Conservation (phyloP, 2,113 vertebrate species). For the Cyanistes caeruleus region DNA sequence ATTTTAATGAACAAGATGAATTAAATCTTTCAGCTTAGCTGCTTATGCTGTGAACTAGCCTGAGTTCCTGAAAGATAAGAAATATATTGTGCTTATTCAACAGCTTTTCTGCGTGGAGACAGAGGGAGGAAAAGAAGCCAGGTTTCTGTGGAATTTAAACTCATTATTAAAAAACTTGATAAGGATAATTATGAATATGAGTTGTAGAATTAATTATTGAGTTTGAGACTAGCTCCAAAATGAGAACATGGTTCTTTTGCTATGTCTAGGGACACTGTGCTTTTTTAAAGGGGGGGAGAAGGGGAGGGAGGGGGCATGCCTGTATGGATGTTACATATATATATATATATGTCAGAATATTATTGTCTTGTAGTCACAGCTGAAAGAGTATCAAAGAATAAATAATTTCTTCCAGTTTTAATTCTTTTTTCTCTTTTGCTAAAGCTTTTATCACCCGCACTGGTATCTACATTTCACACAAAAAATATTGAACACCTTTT, state of each 20-base stretch:
- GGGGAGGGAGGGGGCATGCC: too few relatives aligned
- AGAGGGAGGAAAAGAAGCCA: conserved; percentile 33
- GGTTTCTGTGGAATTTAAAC: conserved; percentile 65
- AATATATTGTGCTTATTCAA: conserved; percentile 48
- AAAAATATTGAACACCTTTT: conserved; percentile 58
- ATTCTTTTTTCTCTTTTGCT: conserved; percentile 34
- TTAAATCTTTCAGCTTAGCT: conserved; percentile 66
- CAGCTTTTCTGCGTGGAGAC: conserved; percentile 24
- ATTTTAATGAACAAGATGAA: conserved; percentile 66
- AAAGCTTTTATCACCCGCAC: conserved; percentile 40
- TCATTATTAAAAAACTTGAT: conserved; percentile 19
- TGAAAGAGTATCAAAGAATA: conserved; percentile 30
- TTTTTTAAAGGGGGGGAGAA: not conserved
- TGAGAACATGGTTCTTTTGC: not conserved
- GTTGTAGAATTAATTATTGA: conserved; percentile 46
- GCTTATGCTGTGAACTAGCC: conserved; percentile 7
- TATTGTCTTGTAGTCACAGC: not conserved
- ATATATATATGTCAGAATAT: not conserved
- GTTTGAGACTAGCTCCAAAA: conserved; percentile 10
- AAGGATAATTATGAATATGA: conserved; percentile 38
- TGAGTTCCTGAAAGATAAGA: conserved; percentile 51
- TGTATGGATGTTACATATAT: not conserved
- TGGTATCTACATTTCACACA: conserved; percentile 59
- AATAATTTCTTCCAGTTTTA: conserved; percentile 20
- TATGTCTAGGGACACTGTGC: not conserved